Base-by-base conservation (phyloP, 2,797 vertebrate genomes). In the Triplophysa yarkandensis region DNA sequence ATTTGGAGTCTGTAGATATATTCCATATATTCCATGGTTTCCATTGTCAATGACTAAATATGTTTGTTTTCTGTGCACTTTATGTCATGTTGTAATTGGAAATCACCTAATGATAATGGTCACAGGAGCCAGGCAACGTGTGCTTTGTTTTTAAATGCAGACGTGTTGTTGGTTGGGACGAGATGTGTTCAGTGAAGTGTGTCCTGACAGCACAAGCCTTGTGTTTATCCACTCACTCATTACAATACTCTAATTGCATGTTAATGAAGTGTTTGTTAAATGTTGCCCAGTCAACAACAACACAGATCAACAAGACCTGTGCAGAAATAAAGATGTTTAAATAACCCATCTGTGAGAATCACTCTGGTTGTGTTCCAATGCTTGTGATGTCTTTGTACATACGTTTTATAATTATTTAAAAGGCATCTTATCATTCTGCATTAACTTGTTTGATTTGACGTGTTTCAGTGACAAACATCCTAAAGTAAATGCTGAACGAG, bases 261-360 rank as follows among this genome's bases (percentile, higher is more conserved):
- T 85, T 90, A 91, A 90, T 89, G 85, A 89, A 86, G 70, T 52
- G 78, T 86, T 85, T 81, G 85, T 83, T 86, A 83, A 80, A 76
- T 48, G 78, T 71, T 82, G 86, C 80, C 71, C 2, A 80, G 80
- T 83, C 85, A 88, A 87, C 81, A 85, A 80, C 71, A 74, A 77
- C 27, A 11, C 19, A 25, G 66, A 61, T 68, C 55, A 83, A 79
- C 41, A 55, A 65, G 66, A 44, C 7, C 34, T 30, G 46, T 43
- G 44, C 5, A 5, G 41, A 16, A 48, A 67, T n/a, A 21, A 68
- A 48, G 10, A 65, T 3, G 11, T 9, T 8, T 1, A 39, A 41
- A 14, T 25, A 9, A 55, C 3, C 0, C 30, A 11, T 46, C 48
- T 17, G 21, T 32, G 21, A 4, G 21, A 32, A 43, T 27, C 23